phyloP scores from a whole-genome alignment of 2,797 vertebrate species.

The Microcaecilia unicolor region DNA sequence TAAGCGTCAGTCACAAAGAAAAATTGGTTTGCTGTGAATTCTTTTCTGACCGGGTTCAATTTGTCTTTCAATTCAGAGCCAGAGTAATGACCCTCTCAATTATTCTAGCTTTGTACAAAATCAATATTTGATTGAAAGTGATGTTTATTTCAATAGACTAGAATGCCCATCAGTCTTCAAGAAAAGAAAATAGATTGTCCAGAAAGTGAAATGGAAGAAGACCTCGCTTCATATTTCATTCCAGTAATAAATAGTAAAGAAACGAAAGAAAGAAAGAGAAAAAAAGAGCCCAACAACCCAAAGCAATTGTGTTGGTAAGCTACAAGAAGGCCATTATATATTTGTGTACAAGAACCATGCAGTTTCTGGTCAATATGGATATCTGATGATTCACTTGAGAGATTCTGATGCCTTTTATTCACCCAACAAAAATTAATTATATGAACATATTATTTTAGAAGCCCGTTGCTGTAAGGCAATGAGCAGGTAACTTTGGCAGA shows the following conservation, averaged over 20 bases:
- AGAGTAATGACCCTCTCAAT: background rate
- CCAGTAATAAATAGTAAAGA: constrained; percentile 4
- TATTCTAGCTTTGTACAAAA: background rate
- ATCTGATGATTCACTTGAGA: too few relatives aligned
- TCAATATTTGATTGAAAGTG: constrained; percentile 13
- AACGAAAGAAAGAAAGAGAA: too few relatives aligned
- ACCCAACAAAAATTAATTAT: too few relatives aligned
- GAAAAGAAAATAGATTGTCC: background rate
- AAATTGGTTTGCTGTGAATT: background rate
- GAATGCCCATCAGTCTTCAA: constrained; percentile 3
- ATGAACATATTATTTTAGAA: too few relatives aligned
- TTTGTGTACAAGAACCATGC: too few relatives aligned
- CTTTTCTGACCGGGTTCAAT: background rate
- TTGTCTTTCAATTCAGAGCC: background rate
- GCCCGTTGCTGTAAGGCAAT: too few relatives aligned
- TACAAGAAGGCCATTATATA: too few relatives aligned
- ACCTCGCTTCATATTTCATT: constrained; percentile 2
- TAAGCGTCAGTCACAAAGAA: background rate
- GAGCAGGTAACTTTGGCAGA: too few relatives aligned
- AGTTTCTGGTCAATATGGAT: too few relatives aligned
- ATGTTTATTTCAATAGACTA: constrained; percentile 19
- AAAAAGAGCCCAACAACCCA: too few relatives aligned
- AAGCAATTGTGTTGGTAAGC: background rate
- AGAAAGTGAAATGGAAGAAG: background rate
- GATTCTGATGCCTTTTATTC: too few relatives aligned